Percentiles rank a stretch among this genome's conserved stretches.
Evolutionary conservation across 2,888 invertebrate species (phyloP).

Genomic region (Epinotia brunnichana): DNA sequence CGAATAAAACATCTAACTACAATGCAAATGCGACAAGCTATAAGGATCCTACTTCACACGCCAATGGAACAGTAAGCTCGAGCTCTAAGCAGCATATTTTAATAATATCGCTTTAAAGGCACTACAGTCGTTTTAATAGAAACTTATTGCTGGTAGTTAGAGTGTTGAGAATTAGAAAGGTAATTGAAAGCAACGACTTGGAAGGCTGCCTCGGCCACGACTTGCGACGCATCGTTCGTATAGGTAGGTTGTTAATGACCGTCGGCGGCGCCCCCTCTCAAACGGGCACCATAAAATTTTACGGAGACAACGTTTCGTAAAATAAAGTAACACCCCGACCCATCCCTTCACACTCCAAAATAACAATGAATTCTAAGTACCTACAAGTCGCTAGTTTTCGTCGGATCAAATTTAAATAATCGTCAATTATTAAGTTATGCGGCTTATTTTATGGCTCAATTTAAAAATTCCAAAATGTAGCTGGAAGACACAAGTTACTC

Average conservation of each 20-base stretch:
- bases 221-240: conserved; percentile 54
- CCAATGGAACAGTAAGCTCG: conserved; percentile 19
- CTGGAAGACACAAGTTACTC: background rate
- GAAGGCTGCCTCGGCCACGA: conserved; percentile 50
- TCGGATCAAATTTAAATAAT: conserved; percentile 38
- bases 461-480: conserved; percentile 6
- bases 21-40: background rate
- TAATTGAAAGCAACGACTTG: conserved; percentile 72
- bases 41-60: background rate
- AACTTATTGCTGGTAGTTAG: conserved; percentile 50
- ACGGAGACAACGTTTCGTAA: conserved; percentile 73
- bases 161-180: conserved; percentile 63
- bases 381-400: conserved; percentile 55
- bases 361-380: conserved; percentile 59
- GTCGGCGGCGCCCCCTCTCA: conserved; percentile 59
- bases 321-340: conserved; percentile 67
- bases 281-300: conserved; percentile 75
- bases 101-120: conserved; percentile 34
- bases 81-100: conserved; percentile 29
- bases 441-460: conserved; percentile 47
- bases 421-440: conserved; percentile 46
- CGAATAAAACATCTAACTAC: background rate
- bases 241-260: conserved; percentile 69
- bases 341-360: conserved; percentile 52
- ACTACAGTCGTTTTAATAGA: conserved; percentile 52